These are phyloP conservation scores for Thomomys bottae DNA, from an alignment of 2,113 vertebrate genomes.

Conservation along the genomic window DNA sequence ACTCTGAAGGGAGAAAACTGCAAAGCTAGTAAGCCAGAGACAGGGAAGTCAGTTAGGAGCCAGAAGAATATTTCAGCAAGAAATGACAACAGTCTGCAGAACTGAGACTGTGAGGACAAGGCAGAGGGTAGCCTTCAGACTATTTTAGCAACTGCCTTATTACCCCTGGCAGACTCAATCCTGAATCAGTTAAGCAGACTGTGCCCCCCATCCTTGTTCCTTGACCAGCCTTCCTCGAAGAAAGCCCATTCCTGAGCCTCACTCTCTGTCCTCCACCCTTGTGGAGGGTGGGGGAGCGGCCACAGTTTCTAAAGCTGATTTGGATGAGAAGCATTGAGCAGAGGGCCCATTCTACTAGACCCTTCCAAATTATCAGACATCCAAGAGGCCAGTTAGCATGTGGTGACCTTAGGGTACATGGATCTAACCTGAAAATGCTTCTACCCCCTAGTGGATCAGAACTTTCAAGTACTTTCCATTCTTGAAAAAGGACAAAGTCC, in stretches of 20 bases:
- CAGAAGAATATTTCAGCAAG: not conserved
- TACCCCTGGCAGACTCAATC: not conserved
- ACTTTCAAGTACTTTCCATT: rapidly evolving
- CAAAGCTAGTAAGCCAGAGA: not conserved
- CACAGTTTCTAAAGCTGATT: not conserved
- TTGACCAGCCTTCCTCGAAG: not conserved
- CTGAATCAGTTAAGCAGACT: not conserved
- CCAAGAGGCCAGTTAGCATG: not conserved
- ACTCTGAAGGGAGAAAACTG: not conserved
- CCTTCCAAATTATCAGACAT: not conserved
- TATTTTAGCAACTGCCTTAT: not conserved
- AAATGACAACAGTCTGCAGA: not conserved
- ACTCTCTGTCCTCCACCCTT: not conserved
- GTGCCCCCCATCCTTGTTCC: not conserved
- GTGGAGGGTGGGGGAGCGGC: not conserved
- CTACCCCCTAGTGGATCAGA: not conserved
- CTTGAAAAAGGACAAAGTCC: not conserved
- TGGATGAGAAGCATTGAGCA: not conserved
- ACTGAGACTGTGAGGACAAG: not conserved
- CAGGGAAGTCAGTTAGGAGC: not conserved
- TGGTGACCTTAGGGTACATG: not conserved
- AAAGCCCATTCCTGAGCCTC: not conserved
- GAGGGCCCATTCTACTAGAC: not conserved
- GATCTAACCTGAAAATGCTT: not conserved
- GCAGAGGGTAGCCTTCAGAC: not conserved